These are phyloP conservation scores for Lepus townsendii DNA, from an alignment of 2,797 vertebrate genomes.

Conservation along the genomic window DNA sequence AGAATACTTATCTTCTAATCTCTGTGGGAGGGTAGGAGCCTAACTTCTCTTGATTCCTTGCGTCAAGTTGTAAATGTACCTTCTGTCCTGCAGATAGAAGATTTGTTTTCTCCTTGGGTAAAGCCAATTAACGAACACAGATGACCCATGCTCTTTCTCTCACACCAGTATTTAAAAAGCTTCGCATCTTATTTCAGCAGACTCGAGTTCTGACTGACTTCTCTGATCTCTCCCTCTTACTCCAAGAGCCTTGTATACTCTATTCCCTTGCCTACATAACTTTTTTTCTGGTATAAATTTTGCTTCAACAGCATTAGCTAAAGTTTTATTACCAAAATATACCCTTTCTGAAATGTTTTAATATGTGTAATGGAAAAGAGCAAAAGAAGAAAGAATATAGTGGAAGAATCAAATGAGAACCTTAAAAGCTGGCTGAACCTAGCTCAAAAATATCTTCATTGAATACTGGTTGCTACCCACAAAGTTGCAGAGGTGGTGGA, in stretches of 20 bases:
- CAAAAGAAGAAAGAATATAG: neutral
- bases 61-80: neutral
- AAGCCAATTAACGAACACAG: conserved; percentile 15
- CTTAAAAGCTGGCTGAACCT: conserved; percentile 44
- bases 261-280: neutral
- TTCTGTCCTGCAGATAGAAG: neutral
- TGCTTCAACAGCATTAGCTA: neutral
- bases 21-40: neutral
- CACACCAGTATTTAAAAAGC: neutral
- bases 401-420: conserved; percentile 30
- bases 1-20: neutral
- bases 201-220: neutral
- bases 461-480: conserved; percentile 11
- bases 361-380: neutral
- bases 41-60: neutral
- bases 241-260: neutral
- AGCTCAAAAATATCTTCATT: conserved; percentile 61
- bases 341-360: conserved; percentile 39
- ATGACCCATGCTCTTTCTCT: neutral
- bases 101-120: neutral
- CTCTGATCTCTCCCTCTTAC: neutral
- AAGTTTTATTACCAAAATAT: neutral
- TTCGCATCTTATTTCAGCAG: neutral
- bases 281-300: neutral
- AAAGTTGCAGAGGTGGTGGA: neutral